Conservation (phyloP, 2,888 invertebrate species). For the Xanthia icteritia region DNA sequence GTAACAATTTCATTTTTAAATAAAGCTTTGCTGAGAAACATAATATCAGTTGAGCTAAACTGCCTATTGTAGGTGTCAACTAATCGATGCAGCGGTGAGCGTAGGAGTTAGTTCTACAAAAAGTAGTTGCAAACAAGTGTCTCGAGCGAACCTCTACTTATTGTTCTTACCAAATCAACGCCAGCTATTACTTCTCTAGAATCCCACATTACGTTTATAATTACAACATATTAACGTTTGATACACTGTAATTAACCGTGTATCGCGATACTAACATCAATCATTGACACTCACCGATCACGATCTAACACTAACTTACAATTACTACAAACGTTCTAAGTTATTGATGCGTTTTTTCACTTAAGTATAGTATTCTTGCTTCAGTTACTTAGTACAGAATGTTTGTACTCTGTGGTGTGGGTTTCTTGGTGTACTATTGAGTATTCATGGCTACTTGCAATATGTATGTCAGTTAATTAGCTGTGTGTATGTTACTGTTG, state of each 20-base stretch:
- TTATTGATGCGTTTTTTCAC: conserved; percentile 65
- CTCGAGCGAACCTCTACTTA: no score
- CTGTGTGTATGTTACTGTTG: background rate
- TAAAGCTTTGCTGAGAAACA: no score
- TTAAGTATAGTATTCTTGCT: conserved; percentile 22
- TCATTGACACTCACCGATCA: conserved; percentile 76
- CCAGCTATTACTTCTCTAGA: conserved; percentile 18
- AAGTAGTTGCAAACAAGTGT: no score
- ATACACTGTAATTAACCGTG: conserved; percentile 78
- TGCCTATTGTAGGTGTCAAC: no score
- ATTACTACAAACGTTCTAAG: conserved; percentile 70
- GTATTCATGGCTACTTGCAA: background rate
- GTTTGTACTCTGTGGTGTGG: background rate
- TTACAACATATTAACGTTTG: conserved; percentile 79
- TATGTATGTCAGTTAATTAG: background rate
- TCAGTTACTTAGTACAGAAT: conserved; percentile 1
- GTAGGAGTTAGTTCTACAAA: no score
- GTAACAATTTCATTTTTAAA: no score
- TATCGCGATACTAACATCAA: conserved; percentile 80
- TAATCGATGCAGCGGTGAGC: no score
- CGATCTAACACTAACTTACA: conserved; percentile 72
- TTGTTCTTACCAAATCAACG: conserved; percentile 14
- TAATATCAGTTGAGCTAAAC: no score
- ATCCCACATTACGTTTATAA: conserved; percentile 71
- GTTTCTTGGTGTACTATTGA: background rate